Percentiles rank a stretch among this genome's conserved stretches.
Evolutionary conservation across 2,888 invertebrate genomes (phyloP).

Genomic region (Lasioglossum morio): DNA sequence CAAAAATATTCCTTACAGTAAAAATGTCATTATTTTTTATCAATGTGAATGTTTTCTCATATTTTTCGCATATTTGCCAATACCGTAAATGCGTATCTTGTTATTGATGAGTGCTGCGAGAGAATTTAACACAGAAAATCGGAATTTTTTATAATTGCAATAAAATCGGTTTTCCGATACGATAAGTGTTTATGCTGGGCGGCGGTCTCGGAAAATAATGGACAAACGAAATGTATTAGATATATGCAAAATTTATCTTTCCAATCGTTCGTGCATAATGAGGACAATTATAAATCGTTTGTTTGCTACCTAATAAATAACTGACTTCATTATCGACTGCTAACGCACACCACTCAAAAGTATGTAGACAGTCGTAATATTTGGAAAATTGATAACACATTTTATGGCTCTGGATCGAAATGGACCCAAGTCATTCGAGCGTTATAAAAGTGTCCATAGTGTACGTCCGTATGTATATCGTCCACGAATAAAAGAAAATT

Average conservation of each 20-base stretch:
- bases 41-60: background rate
- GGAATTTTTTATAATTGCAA: conserved; percentile 2
- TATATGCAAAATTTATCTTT: background rate
- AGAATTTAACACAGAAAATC: background rate
- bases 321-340: background rate
- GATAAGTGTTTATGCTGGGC: background rate
- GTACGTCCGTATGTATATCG: background rate
- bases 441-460: background rate
- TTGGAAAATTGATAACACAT: background rate
- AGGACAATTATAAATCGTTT: background rate
- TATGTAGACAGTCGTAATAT: background rate
- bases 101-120: background rate
- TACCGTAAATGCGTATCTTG: background rate
- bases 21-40: background rate
- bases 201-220: background rate
- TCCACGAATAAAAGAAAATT: background rate
- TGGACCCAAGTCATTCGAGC: background rate
- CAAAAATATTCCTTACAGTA: background rate
- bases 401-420: too few relatives aligned
- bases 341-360: background rate
- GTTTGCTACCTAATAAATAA: background rate
- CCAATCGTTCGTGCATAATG: background rate
- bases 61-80: background rate
- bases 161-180: background rate
- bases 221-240: background rate